Evolutionary conservation across 2,797 vertebrate species (phyloP), one percentile per base, ranked within the genome.

Genomic region (Sparus aurata): DNA sequence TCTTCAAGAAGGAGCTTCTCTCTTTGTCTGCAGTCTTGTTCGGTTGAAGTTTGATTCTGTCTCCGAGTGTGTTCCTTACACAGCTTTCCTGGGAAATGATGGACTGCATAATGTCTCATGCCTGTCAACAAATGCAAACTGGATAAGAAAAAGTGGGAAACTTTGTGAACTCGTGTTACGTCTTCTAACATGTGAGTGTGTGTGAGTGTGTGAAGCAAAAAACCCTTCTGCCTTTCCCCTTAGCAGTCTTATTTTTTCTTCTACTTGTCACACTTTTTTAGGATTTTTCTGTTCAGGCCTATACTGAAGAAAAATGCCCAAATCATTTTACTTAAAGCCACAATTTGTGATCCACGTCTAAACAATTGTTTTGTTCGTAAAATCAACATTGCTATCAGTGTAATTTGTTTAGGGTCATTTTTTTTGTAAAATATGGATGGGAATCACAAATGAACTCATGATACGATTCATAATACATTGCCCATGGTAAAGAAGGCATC

Each of bases 71-170:
- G 18, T 75, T 81, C 18, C 46, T 69, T 73, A 60, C 52, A 64
- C 65, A 58, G 60, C 54, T 79, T 82, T 76, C 77, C 69, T 52
- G 18, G 62, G 75, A 47, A 79, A 58, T 72, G 69, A 80, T 70
- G 69, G 62, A 58, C 52, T 58, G 38, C 60, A 67, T 66, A 46
- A 77, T 85, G 75, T 84, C 77, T 83, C 78, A 67, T 49, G 80
- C 66, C 76, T 82, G 73, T 72, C 69, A 77, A 73, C 58, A 73
- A 79, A 69, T 20, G 27, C 25, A 72, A 72, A 73, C 54, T 15
- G 34, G 25, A 73, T 49, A 63, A 63, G 54, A 72, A 53, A 53
- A 68, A 71, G 12, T 30, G 15, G 69, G 43, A 74, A 77, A 71
- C 47, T 67, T 55, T 81, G 62, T 75, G 50, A 54, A 75, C 46